phyloP scores from a whole-genome alignment of 2,113 vertebrate species.

The Phocoena sinus region DNA sequence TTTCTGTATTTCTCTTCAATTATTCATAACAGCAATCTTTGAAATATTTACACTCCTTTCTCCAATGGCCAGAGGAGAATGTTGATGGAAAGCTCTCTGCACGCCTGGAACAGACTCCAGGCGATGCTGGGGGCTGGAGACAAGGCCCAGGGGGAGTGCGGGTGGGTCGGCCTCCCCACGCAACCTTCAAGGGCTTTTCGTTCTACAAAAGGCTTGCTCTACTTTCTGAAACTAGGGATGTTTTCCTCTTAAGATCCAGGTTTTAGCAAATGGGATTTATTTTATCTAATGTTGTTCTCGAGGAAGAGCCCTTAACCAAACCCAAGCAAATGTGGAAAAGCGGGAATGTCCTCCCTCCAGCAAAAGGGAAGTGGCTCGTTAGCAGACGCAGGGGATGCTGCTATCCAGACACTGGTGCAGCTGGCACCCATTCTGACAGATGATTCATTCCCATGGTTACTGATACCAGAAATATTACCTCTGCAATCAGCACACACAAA shows the following conservation, averaged over 20 bases:
- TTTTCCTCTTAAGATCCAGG: conserved; percentile 25
- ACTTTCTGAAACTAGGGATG: not conserved
- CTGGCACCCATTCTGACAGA: conserved; percentile 78
- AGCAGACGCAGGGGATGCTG: conserved; percentile 75
- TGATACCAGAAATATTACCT: conserved; percentile 81
- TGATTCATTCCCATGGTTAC: conserved; percentile 87
- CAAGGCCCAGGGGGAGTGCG: rapidly evolving
- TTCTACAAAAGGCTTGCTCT: not conserved
- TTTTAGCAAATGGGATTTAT: conserved; percentile 8
- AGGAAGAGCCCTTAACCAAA: conserved; percentile 64
- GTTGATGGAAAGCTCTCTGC: not conserved
- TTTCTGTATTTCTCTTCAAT: conserved; percentile 58
- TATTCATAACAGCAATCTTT: conserved; percentile 58
- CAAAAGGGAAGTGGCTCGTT: conserved; percentile 75
- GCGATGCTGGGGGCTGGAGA: not conserved
- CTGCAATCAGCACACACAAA: conserved; percentile 80
- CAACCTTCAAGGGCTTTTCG: not conserved
- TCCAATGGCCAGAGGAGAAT: not conserved
- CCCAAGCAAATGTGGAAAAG: conserved; percentile 19
- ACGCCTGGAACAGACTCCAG: not conserved
- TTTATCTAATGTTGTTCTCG: not conserved
- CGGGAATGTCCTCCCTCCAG: conserved; percentile 62
- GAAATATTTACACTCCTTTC: conserved; percentile 59
- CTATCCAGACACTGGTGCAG: conserved; percentile 75
- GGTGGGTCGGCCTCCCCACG: rapidly evolving